These are phyloP conservation scores for Neoscelio sp. DNA, from an alignment of 2,888 invertebrate species.

Conservation along the genomic window DNA sequence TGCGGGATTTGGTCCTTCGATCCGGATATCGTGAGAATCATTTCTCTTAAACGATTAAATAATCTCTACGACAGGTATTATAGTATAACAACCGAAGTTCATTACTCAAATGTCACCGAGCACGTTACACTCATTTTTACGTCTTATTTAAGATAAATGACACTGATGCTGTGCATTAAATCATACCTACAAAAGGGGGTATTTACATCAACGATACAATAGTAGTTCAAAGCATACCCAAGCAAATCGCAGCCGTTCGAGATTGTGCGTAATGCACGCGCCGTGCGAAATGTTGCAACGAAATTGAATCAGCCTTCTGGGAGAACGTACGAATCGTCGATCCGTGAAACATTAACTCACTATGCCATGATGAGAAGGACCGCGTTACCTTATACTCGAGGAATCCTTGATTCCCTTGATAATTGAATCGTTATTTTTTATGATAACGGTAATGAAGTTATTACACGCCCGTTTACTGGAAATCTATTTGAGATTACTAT, in stretches of 20 bases:
- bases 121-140: not conserved
- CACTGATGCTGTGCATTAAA: not conserved
- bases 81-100: not conserved
- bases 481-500: no score
- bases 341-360: not conserved
- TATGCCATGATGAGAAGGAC: not conserved
- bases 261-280: constrained; percentile 35
- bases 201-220: constrained; percentile 27
- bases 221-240: constrained; percentile 15
- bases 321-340: constrained; percentile 20
- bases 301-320: constrained; percentile 34
- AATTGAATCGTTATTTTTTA: no score
- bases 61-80: no score
- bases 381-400: no score
- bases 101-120: constrained; percentile 2
- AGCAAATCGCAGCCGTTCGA: constrained; percentile 1
- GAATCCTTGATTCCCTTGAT: no score
- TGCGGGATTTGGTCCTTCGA: no score
- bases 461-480: no score
- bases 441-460: no score
- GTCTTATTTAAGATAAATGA: constrained; percentile 6
- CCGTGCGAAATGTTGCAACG: constrained; percentile 22
- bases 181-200: not conserved
- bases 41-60: no score
- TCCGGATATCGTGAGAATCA: no score